Evolutionary conservation across 2,888 invertebrate genomes (phyloP).

Genomic region (Patella caerulea): DNA sequence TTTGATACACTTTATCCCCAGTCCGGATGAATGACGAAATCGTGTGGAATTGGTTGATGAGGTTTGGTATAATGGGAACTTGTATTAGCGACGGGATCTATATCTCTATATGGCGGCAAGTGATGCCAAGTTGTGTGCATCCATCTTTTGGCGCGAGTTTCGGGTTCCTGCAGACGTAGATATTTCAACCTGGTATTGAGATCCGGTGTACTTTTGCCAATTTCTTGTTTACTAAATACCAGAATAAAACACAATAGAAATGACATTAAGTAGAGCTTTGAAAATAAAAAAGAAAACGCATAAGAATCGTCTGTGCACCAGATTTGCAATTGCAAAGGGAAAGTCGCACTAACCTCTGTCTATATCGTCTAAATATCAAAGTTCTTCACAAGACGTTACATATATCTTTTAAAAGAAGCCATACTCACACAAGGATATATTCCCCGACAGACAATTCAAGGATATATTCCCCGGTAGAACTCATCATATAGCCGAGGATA

Average conservation of each 20-base stretch:
- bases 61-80: constrained; percentile 60
- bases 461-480: no score
- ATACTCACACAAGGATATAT: no score
- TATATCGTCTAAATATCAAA: no score
- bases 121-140: constrained; percentile 69
- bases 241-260: no score
- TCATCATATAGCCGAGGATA: no score
- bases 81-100: constrained; percentile 51
- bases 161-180: constrained; percentile 58
- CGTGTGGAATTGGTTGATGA: constrained; percentile 50
- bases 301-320: neutral
- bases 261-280: neutral
- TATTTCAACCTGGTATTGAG: constrained; percentile 27
- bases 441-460: no score
- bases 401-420: no score
- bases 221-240: no score
- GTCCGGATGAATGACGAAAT: constrained; percentile 67
- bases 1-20: constrained; percentile 51
- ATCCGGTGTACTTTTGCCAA: no score
- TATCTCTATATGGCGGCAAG: constrained; percentile 55
- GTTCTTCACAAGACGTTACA: no score
- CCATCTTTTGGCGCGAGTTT: constrained; percentile 61
- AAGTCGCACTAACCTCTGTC: no score
- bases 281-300: neutral
- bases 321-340: neutral